Evolutionary conservation across 2,797 vertebrate genomes (phyloP).

Genomic region (Australoheros facetus): DNA sequence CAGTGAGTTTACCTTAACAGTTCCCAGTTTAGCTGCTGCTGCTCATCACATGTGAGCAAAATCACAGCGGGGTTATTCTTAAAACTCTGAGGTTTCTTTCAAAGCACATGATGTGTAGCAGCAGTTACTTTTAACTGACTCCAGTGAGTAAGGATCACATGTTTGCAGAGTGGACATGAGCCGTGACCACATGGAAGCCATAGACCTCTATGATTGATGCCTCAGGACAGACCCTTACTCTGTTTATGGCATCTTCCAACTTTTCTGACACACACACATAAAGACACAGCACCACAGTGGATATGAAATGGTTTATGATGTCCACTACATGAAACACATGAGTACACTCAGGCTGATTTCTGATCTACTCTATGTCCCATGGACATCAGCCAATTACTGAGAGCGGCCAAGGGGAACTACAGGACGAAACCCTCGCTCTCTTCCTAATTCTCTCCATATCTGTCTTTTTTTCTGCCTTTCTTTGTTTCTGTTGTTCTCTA

Average conservation of each 20-base stretch:
- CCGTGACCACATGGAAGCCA: slow-evolving; percentile 35
- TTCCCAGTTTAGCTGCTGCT: neutral
- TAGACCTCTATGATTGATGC: slow-evolving; percentile 44
- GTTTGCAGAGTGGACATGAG: neutral
- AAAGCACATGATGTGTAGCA: neutral
- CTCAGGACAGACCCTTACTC: slow-evolving; percentile 41
- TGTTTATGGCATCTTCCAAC: slow-evolving; percentile 44
- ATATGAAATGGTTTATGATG: slow-evolving; percentile 66
- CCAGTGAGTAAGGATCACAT: slow-evolving; percentile 10
- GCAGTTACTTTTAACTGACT: neutral
- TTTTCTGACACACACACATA: slow-evolving; percentile 10
- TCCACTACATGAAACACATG: slow-evolving; percentile 71
- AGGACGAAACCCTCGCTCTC: slow-evolving; percentile 33
- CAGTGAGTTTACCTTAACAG: neutral
- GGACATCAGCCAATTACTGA: slow-evolving; percentile 73
- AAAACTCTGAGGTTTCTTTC: neutral
- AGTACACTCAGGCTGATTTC: slow-evolving; percentile 57
- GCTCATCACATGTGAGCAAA: neutral
- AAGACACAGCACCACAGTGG: slow-evolving; percentile 13
- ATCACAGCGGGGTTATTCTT: neutral
- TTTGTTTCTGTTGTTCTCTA: slow-evolving; percentile 14
- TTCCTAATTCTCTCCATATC: slow-evolving; percentile 50
- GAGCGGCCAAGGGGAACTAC: slow-evolving; percentile 63
- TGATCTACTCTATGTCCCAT: slow-evolving; percentile 68
- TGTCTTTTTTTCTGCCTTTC: slow-evolving; percentile 24